These are phyloP conservation scores for Tricholauxania praeusta DNA, from an alignment of 2,888 invertebrate species.

Conservation along the genomic window DNA sequence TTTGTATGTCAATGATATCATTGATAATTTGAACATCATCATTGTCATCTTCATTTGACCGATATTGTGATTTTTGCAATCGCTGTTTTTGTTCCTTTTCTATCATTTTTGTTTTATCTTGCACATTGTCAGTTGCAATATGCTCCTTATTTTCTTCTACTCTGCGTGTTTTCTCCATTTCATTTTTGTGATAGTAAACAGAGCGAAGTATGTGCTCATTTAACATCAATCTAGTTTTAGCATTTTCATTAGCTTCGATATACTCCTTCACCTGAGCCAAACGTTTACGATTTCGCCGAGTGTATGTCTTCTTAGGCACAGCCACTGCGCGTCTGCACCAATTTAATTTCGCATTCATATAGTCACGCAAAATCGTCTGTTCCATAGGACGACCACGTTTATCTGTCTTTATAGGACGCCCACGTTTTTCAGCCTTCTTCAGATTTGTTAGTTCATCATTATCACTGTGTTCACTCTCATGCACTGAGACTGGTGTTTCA, in stretches of 20 bases:
- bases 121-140: neutral
- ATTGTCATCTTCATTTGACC: slow-evolving; percentile 1
- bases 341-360: slow-evolving; percentile 40
- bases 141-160: neutral
- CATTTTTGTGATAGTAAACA: slow-evolving; percentile 56
- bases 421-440: neutral
- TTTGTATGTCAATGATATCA: slow-evolving; percentile 5
- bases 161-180: slow-evolving; percentile 15
- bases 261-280: slow-evolving; percentile 43
- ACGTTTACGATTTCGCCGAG: slow-evolving; percentile 56
- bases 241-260: slow-evolving; percentile 51
- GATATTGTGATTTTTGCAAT: neutral
- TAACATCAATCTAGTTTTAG: slow-evolving; percentile 49
- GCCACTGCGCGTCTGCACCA: slow-evolving; percentile 56
- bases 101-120: neutral
- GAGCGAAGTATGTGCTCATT: slow-evolving; percentile 54
- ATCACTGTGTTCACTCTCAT: neutral
- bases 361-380: slow-evolving; percentile 37
- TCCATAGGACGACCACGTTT: slow-evolving; percentile 31
- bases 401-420: slow-evolving; percentile 18
- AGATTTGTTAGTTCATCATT: neutral
- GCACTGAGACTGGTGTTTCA: neutral
- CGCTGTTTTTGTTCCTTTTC: neutral
- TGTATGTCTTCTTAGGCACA: slow-evolving; percentile 55
- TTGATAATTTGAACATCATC: slow-evolving; percentile 25